Evolutionary conservation across 2,888 invertebrate genomes (phyloP).

Genomic region (Tetheella fluctuosa): DNA sequence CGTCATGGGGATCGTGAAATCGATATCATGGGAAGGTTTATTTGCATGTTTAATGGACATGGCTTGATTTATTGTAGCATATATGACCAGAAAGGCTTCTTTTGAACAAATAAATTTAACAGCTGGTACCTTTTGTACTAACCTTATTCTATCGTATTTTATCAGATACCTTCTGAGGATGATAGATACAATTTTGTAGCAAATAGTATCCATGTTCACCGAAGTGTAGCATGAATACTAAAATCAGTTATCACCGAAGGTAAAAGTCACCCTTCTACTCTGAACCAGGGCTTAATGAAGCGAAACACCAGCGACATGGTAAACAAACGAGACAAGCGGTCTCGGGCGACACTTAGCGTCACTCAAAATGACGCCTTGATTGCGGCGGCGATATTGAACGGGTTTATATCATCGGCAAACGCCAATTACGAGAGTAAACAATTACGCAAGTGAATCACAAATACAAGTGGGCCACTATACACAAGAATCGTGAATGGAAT

Average conservation of each 20-base stretch:
- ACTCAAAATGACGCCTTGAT: conserved; percentile 55
- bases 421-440: conserved; percentile 60
- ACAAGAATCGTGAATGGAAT: conserved; percentile 39
- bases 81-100: neutral
- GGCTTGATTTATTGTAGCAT: conserved; percentile 18
- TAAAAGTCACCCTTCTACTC: conserved; percentile 28
- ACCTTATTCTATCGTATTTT: neutral
- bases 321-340: conserved; percentile 30
- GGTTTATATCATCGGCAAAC: conserved; percentile 53
- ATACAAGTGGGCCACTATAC: conserved; percentile 24
- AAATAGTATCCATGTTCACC: neutral
- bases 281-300: conserved; percentile 41
- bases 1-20: conserved; percentile 57
- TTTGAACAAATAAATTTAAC: neutral
- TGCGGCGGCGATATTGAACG: conserved; percentile 45
- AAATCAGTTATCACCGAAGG: conserved; percentile 6
- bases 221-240: neutral
- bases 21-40: conserved; percentile 59
- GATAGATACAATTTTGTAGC: neutral
- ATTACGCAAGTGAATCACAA: conserved; percentile 49
- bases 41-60: conserved; percentile 52
- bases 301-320: conserved; percentile 41
- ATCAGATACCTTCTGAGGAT: neutral
- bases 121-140: neutral
- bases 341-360: conserved; percentile 46